Conservation (phyloP, 64 coral and sea anemone genomes). For the Porites australiensis region DNA sequence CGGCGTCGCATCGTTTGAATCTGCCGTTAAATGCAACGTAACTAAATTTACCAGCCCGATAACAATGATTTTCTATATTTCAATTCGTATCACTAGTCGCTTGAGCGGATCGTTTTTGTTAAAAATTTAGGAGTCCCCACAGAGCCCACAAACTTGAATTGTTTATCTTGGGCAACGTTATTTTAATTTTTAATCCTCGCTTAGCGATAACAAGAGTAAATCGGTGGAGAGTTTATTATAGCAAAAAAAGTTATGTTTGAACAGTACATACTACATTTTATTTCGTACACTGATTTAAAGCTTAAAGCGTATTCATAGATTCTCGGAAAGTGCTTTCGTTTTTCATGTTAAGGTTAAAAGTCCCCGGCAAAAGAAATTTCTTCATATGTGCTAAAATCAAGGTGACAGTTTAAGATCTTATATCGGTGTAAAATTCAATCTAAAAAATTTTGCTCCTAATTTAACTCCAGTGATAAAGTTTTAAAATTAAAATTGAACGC, state of each 20-base stretch:
- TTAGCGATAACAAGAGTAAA: slow-evolving; percentile 42
- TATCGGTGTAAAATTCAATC: slow-evolving; percentile 50
- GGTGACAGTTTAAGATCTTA: background rate
- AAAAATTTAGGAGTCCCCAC: slow-evolving; percentile 46
- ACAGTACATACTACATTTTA: background rate
- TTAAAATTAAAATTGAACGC: slow-evolving; percentile 27
- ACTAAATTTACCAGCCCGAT: slow-evolving; percentile 35
- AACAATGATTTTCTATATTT: slow-evolving; percentile 1
- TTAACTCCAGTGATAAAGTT: slow-evolving; percentile 31
- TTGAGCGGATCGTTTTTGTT: slow-evolving; percentile 45
- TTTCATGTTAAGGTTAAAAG: background rate
- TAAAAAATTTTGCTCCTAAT: slow-evolving; percentile 27
- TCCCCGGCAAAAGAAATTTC: background rate
- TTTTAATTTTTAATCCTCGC: slow-evolving; percentile 59
- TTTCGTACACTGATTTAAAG: background rate
- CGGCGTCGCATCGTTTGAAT: background rate
- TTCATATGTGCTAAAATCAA: background rate
- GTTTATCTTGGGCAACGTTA: slow-evolving; percentile 55
- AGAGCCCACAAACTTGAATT: slow-evolving; percentile 55
- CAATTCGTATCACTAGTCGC: background rate
- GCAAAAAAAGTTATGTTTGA: slow-evolving; percentile 4
- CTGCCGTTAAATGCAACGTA: background rate
- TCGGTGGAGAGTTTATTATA: background rate
- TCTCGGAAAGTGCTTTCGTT: background rate
- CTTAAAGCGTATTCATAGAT: background rate